Evolutionary conservation across 2,888 invertebrate species (phyloP).

Genomic region (Troglohyphantes excavatus): DNA sequence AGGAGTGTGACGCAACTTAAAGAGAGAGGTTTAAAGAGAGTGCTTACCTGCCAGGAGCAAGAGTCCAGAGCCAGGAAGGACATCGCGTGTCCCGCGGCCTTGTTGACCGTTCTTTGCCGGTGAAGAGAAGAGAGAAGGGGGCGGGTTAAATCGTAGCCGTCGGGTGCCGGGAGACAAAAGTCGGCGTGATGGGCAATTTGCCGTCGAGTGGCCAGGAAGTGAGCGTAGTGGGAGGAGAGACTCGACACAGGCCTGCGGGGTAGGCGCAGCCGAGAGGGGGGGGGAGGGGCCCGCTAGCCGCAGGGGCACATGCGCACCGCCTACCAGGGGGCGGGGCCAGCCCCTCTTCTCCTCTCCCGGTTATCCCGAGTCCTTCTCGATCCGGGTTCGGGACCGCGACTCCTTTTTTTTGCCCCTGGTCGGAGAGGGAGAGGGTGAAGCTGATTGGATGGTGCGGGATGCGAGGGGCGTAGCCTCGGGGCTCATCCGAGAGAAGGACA

Average conservation of each 20-base stretch:
- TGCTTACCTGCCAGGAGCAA: slow-evolving; percentile 80
- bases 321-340: slow-evolving; percentile 66
- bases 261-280: slow-evolving; percentile 55
- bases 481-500: slow-evolving; percentile 72
- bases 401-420: not conserved
- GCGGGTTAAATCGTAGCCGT: slow-evolving; percentile 65
- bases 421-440: not conserved
- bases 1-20: slow-evolving; percentile 17
- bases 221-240: slow-evolving; percentile 47
- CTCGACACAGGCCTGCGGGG: slow-evolving; percentile 46
- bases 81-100: slow-evolving; percentile 76
- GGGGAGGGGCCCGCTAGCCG: slow-evolving; percentile 62
- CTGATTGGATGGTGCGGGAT: slow-evolving; percentile 69
- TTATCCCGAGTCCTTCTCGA: not conserved
- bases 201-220: slow-evolving; percentile 78
- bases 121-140: slow-evolving; percentile 55
- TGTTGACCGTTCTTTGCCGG: slow-evolving; percentile 75
- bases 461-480: slow-evolving; percentile 69
- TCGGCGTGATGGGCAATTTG: slow-evolving; percentile 79
- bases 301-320: slow-evolving; percentile 77
- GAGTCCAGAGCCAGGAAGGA: slow-evolving; percentile 80
- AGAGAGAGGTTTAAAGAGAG: slow-evolving; percentile 24
- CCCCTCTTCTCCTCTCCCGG: slow-evolving; percentile 6
- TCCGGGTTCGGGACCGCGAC: not conserved
- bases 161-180: slow-evolving; percentile 77